These are phyloP conservation scores for Siniperca chuatsi DNA, from an alignment of 2,113 vertebrate genomes.

Conservation along the genomic window DNA sequence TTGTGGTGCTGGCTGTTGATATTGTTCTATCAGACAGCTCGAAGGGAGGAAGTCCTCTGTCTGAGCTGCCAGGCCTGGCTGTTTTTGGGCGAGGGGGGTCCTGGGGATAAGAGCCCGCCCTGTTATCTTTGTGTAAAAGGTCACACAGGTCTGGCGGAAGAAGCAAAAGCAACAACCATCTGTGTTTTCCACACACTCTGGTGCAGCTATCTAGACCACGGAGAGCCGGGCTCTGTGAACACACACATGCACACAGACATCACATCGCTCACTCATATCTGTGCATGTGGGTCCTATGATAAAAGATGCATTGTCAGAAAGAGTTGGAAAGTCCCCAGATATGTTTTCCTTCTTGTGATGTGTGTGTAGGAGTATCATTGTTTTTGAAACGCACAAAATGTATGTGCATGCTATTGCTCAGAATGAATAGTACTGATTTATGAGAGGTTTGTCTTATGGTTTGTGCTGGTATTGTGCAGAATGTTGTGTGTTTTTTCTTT, in stretches of 20 bases:
- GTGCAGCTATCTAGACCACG: slow-evolving; percentile 43
- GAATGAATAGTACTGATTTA: slow-evolving; percentile 50
- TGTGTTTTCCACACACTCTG: slow-evolving; percentile 67
- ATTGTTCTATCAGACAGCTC: slow-evolving; percentile 72
- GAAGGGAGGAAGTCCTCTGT: slow-evolving; percentile 75
- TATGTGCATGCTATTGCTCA: slow-evolving; percentile 26
- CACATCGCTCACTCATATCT: slow-evolving; percentile 69
- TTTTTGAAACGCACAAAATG: slow-evolving; percentile 50
- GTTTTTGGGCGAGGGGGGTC: slow-evolving; percentile 41
- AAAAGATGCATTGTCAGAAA: slow-evolving; percentile 75
- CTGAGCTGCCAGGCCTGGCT: slow-evolving; percentile 69
- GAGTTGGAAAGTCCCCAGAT: slow-evolving; percentile 74
- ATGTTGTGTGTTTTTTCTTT: not conserved
- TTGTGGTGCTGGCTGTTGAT: slow-evolving; percentile 58
- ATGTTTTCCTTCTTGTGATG: slow-evolving; percentile 57
- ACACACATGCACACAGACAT: slow-evolving; percentile 35
- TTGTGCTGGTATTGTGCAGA: slow-evolving; percentile 43
- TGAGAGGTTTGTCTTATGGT: slow-evolving; percentile 49
- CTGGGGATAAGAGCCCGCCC: slow-evolving; percentile 67
- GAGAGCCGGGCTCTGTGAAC: slow-evolving; percentile 26
- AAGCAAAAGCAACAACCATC: slow-evolving; percentile 79
- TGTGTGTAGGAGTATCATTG: slow-evolving; percentile 41
- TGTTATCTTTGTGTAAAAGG: slow-evolving; percentile 80
- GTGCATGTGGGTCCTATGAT: slow-evolving; percentile 45
- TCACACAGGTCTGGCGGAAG: slow-evolving; percentile 75